Evolutionary conservation across 2,888 invertebrate species (phyloP).

Genomic region (Caenorhabditis panamensis): DNA sequence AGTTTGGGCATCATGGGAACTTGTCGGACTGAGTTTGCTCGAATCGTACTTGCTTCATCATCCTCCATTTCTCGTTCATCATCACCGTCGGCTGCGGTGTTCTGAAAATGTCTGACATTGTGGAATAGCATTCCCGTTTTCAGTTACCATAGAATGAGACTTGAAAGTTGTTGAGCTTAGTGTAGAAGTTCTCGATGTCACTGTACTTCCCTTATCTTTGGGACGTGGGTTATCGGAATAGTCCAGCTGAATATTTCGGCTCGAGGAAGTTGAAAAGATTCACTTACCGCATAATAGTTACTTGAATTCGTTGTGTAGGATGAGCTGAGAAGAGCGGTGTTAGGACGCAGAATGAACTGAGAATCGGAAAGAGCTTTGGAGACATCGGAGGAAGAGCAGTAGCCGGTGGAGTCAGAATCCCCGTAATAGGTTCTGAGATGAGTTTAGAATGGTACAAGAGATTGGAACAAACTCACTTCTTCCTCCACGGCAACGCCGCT

Average conservation of each 20-base stretch:
- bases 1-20: slow-evolving; percentile 58
- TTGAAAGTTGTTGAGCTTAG: slow-evolving; percentile 52
- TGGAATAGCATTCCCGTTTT: neutral
- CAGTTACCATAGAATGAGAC: slow-evolving; percentile 35
- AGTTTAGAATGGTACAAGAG: neutral
- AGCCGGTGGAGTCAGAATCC: slow-evolving; percentile 68
- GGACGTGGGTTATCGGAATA: slow-evolving; percentile 31
- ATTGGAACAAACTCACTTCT: slow-evolving; percentile 29
- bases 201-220: slow-evolving; percentile 37
- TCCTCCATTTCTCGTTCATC: slow-evolving; percentile 42
- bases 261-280: no score
- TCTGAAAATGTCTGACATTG: slow-evolving; percentile 11
- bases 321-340: slow-evolving; percentile 39
- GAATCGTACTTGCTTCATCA: slow-evolving; percentile 53
- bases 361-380: slow-evolving; percentile 63
- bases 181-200: slow-evolving; percentile 48
- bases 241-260: slow-evolving; percentile 26
- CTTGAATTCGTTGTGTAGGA: slow-evolving; percentile 31
- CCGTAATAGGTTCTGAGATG: slow-evolving; percentile 56
- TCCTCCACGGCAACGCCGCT: slow-evolving; percentile 55
- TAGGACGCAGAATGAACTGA: slow-evolving; percentile 67
- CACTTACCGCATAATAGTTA: slow-evolving; percentile 51
- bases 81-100: slow-evolving; percentile 24
- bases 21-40: slow-evolving; percentile 43
- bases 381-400: slow-evolving; percentile 62